Evolutionary conservation across 2,113 vertebrate genomes (phyloP).

Genomic region (Phylloscopus whistleri): DNA sequence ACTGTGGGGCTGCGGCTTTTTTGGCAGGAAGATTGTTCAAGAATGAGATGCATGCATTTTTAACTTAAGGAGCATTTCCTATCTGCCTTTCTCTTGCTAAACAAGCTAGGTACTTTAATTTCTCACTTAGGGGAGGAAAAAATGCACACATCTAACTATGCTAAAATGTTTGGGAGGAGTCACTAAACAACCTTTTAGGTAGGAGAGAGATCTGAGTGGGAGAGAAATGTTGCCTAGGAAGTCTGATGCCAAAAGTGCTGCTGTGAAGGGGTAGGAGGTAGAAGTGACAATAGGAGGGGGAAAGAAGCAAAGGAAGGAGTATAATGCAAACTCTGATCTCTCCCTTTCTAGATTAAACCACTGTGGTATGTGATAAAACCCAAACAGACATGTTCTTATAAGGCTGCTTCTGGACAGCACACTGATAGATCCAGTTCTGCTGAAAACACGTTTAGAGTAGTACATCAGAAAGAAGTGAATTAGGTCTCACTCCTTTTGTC

Average conservation of each 20-base stretch:
- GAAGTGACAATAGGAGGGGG: not conserved
- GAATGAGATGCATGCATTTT: not conserved
- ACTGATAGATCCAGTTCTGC: not conserved
- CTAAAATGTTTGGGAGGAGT: not conserved
- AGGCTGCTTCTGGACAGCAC: not conserved
- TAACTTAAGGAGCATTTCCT: not conserved
- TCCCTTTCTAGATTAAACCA: not conserved
- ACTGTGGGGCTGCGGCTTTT: not conserved
- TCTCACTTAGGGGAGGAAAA: not conserved
- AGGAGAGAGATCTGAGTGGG: not conserved
- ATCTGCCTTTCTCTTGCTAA: not conserved
- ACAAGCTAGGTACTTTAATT: not conserved
- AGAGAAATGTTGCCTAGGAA: not conserved
- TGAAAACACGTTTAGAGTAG: not conserved
- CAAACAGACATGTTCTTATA: not conserved
- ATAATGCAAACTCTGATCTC: not conserved
- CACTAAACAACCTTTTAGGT: not conserved
- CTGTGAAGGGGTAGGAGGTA: not conserved
- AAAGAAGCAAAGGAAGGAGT: not conserved
- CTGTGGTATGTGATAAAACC: not conserved
- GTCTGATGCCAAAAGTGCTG: not conserved
- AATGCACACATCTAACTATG: not conserved
- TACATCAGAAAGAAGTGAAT: not conserved
- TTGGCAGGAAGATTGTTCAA: not conserved
- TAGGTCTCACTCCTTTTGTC: not conserved